These are phyloP conservation scores for Sycophila sp. DNA, from an alignment of 1,140 invertebrate genomes.

Conservation along the genomic window DNA sequence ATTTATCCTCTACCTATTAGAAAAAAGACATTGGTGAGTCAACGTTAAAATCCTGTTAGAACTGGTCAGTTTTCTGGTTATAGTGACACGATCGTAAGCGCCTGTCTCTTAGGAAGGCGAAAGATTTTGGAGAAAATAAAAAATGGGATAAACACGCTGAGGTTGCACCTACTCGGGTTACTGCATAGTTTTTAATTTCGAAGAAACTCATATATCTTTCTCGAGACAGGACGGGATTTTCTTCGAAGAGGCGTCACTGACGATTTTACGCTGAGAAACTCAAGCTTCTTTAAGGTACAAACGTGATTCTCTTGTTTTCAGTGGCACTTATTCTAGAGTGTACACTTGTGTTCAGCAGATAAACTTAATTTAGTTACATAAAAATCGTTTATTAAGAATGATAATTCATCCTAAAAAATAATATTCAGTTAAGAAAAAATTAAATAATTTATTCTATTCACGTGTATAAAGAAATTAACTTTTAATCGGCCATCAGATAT, in stretches of 20 bases:
- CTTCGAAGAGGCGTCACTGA: neutral
- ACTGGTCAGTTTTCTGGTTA: slow-evolving; percentile 32
- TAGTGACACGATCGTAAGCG: neutral
- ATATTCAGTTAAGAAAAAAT: too few relatives aligned
- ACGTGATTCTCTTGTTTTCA: neutral
- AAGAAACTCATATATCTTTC: slow-evolving; percentile 17
- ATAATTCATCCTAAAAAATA: too few relatives aligned
- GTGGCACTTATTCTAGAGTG: slow-evolving; percentile 7
- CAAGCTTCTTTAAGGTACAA: neutral
- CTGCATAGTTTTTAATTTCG: slow-evolving; percentile 19
- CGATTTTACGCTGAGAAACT: slow-evolving; percentile 33
- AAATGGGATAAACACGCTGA: slow-evolving; percentile 38
- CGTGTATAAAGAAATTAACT: too few relatives aligned
- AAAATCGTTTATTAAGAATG: too few relatives aligned
- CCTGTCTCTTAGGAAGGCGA: slow-evolving; percentile 13
- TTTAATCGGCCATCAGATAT: too few relatives aligned
- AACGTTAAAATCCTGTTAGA: slow-evolving; percentile 15
- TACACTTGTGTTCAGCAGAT: neutral
- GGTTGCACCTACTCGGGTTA: neutral
- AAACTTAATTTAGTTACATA: neutral
- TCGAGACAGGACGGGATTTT: neutral
- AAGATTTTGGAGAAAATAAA: slow-evolving; percentile 37
- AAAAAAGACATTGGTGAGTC: slow-evolving; percentile 2
- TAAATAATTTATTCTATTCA: too few relatives aligned
- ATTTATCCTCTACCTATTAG: slow-evolving; percentile 18